Conservation (phyloP, 2,113 vertebrate species). For the Albula goreensis region DNA sequence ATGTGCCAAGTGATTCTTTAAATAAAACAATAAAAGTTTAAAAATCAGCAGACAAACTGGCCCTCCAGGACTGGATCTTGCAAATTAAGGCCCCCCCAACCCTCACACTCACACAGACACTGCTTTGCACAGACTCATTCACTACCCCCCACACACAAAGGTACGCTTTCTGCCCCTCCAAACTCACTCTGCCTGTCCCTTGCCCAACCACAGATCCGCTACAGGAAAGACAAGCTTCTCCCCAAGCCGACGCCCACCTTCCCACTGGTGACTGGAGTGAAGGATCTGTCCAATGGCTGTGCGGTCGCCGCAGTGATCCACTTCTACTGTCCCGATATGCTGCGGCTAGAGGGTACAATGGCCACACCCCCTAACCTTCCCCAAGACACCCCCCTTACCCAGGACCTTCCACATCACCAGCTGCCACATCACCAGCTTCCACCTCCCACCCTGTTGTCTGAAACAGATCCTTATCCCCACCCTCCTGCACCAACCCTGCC, state of each 20-base stretch:
- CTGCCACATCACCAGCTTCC: no score
- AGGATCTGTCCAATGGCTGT: constrained; percentile 86
- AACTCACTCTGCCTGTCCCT: constrained; percentile 8
- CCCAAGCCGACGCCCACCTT: constrained; percentile 84
- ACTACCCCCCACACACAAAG: not conserved
- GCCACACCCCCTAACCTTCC: constrained; percentile 12
- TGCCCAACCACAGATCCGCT: constrained; percentile 75
- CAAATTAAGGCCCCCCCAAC: not conserved
- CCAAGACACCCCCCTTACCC: not conserved
- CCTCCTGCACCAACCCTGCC: not conserved
- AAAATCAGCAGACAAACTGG: no score
- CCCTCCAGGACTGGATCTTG: no score
- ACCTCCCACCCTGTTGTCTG: not conserved
- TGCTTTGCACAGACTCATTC: not conserved
- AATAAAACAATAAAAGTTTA: no score
- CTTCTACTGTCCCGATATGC: constrained; percentile 80
- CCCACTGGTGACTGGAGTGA: constrained; percentile 73
- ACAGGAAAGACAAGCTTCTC: constrained; percentile 84
- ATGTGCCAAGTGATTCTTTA: no score
- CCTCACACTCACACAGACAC: not conserved
- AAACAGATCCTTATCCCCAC: not conserved
- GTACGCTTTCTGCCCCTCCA: not conserved
- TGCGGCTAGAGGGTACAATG: constrained; percentile 80
- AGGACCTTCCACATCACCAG: not conserved
- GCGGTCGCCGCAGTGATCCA: constrained; percentile 82